Conservation (phyloP, 1,140 invertebrate genomes). For the Charaxes varanes region DNA sequence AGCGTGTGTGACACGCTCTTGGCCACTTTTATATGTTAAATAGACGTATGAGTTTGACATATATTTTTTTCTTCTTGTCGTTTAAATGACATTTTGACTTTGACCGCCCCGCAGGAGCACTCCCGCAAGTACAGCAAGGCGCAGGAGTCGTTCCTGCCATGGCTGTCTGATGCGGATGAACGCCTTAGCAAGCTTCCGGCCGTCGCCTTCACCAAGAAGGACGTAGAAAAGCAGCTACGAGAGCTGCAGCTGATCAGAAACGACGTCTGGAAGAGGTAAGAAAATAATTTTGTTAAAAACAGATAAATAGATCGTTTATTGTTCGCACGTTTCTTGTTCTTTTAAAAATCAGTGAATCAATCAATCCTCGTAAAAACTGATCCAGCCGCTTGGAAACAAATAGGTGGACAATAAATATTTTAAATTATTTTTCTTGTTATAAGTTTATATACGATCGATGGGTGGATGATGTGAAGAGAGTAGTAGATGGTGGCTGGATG, state of each 20-base stretch:
- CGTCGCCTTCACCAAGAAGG: conserved; percentile 87
- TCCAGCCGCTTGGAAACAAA: no score
- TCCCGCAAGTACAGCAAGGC: conserved; percentile 92
- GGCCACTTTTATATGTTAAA: neutral
- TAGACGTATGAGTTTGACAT: neutral
- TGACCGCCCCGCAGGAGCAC: conserved; percentile 86
- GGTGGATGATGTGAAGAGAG: no score
- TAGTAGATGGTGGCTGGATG: no score
- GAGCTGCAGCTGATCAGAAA: conserved; percentile 93
- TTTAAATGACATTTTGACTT: no score
- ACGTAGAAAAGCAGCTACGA: conserved; percentile 91
- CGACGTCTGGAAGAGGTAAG: conserved; percentile 88
- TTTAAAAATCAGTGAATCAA: no score
- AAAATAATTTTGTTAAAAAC: neutral
- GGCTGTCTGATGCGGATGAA: conserved; percentile 91
- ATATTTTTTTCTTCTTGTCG: neutral
- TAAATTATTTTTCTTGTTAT: no score
- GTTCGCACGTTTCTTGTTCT: no score
- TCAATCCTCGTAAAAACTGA: no score
- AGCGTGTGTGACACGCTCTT: no score
- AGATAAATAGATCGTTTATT: no score
- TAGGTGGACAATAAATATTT: no score
- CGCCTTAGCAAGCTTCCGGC: conserved; percentile 87
- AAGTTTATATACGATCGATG: no score
- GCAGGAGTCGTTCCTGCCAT: conserved; percentile 90